These are phyloP conservation scores for Molorchus minor DNA, from an alignment of 2,888 invertebrate species.

Conservation along the genomic window DNA sequence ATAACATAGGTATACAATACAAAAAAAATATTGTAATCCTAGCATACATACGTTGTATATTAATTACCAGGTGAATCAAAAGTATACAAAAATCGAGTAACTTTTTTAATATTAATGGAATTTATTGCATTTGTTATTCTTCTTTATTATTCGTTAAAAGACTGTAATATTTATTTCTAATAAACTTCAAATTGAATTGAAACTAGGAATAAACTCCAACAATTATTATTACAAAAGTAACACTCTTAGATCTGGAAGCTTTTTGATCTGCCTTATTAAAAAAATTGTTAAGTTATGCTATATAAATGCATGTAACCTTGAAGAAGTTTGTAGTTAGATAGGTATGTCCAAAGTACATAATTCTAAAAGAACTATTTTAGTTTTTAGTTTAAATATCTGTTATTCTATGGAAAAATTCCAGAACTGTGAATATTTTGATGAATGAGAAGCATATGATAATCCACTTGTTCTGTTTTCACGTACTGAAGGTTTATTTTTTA, in stretches of 20 bases:
- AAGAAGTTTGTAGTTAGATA: conserved; percentile 59
- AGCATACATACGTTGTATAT: conserved; percentile 41
- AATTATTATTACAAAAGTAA: conserved; percentile 17
- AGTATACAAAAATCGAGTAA: conserved; percentile 1
- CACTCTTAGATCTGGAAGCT: conserved; percentile 27
- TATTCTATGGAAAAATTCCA: conserved; percentile 40
- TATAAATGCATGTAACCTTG: conserved; percentile 61
- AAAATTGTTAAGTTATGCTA: conserved; percentile 60
- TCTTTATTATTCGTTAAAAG: not conserved
- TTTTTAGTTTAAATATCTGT: conserved; percentile 44
- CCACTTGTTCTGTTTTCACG: conserved; percentile 42
- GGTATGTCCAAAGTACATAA: conserved; percentile 61
- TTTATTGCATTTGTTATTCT: conserved; percentile 10
- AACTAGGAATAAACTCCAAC: conserved; percentile 21
- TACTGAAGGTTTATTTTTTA: conserved; percentile 39
- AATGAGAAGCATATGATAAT: conserved; percentile 34
- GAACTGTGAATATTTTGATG: conserved; percentile 39
- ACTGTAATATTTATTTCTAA: not conserved
- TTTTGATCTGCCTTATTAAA: conserved; percentile 35
- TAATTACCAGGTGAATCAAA: conserved; percentile 17
- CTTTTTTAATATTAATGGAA: conserved; percentile 15
- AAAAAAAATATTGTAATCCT: conserved; percentile 54
- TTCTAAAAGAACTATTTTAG: conserved; percentile 43
- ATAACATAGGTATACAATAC: conserved; percentile 46
- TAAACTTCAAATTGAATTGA: not conserved